These are phyloP conservation scores for Lasioglossum pauxillum DNA, from an alignment of 2,888 invertebrate genomes.

Conservation along the genomic window DNA sequence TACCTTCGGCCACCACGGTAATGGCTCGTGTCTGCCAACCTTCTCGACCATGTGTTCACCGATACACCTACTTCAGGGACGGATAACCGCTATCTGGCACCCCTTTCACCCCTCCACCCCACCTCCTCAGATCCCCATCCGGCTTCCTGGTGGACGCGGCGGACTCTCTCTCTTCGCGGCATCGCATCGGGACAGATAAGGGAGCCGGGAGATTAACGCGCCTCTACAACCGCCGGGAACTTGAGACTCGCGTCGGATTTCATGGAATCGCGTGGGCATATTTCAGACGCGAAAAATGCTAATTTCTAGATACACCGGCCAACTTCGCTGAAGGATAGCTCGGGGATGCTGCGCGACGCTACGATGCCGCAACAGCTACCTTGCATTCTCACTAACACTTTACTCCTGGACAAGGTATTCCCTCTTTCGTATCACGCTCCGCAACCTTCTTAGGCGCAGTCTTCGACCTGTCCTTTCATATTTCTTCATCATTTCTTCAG, in stretches of 20 bases:
- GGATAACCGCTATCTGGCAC: conserved; percentile 68
- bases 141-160: conserved; percentile 32
- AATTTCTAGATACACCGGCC: conserved; percentile 47
- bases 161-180: background rate
- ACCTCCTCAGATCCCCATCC: background rate
- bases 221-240: conserved; percentile 40
- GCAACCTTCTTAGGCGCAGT: background rate
- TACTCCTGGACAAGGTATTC: background rate
- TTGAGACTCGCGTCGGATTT: conserved; percentile 57
- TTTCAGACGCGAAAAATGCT: conserved; percentile 55
- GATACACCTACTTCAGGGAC: conserved; percentile 69
- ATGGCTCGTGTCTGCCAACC: conserved; percentile 80
- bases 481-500: background rate
- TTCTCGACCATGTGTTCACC: conserved; percentile 59
- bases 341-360: background rate
- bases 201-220: conserved; percentile 55
- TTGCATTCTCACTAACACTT: background rate
- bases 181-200: conserved; percentile 57
- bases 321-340: background rate
- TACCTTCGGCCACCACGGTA: conserved; percentile 80
- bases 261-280: conserved; percentile 60
- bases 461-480: background rate
- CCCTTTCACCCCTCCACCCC: conserved; percentile 8
- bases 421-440: background rate
- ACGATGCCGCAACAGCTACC: background rate